Base-by-base conservation (phyloP, 2,888 invertebrate species). In the Stenodema calcarata region DNA sequence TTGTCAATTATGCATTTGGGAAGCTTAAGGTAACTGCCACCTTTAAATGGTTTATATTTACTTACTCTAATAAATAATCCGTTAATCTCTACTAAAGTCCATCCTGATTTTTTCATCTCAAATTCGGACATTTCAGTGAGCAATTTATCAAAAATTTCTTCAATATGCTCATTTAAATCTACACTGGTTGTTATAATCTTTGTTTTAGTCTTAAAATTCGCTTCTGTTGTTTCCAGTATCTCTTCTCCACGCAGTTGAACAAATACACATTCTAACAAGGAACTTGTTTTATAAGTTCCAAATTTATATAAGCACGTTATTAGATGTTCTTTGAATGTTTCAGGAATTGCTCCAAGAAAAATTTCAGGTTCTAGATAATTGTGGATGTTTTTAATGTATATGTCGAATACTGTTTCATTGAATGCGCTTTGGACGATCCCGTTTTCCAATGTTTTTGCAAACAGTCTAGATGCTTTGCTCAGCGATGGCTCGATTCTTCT, bases 91-190 rank as follows among this genome's bases (percentile, higher is more conserved):
- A 70, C 28, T 30, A 70, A 23, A 73, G 73, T 73, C 73, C 73
- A 73, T 23, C 73, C 73, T 73, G 73, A 73, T 73, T 73, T 73
- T 73, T 73, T 73, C 28, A 73, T 73, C n/a, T 73, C 73, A n/a
- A 73, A 73, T 73, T 73, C 73, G 23, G 73, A 28, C 30, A 73
- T 28, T 73, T 73, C 73, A 28, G 47, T 47, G 12, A 47, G 47
- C 16, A 47, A 16, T 16, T 47, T 47, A 14, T 47, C 47, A 47
- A 18, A 18, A 12, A n/a, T 54, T 54, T 54, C 54, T 18, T 7
- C 18, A 7, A 54, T 54, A 54, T 54, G 7, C 16, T 54, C 54
- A 16, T 18, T 6, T 18, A 54, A 54, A n/a, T 54, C 54, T 7
- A 7, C 18, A 6, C 18, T 54, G n/a, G 11, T 2, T 18, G 18